A percentile compares a stretch with the other conserved stretches of the same genome.
Evolutionary conservation across 2,113 vertebrate genomes (phyloP).

Genomic region (Peucedramus taeniatus): DNA sequence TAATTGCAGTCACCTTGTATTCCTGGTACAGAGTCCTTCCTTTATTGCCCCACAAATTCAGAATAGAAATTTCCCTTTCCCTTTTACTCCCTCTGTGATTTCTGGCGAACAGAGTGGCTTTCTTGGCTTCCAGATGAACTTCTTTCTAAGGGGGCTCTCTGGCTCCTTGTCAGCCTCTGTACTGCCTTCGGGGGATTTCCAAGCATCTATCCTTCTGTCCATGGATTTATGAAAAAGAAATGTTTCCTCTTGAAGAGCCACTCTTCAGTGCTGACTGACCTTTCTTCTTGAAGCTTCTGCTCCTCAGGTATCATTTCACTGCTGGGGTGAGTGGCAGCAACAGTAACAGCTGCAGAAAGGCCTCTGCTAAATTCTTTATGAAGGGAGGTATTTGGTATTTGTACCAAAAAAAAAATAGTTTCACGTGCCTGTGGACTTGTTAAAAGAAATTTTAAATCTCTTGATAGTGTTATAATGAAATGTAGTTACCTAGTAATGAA

Average conservation of each 20-base stretch:
- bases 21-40: slow-evolving; percentile 22
- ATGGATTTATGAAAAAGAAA: not conserved
- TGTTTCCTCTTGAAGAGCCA: not conserved
- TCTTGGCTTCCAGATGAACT: not conserved
- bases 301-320: not conserved
- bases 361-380: not conserved
- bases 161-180: not conserved
- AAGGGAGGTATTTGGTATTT: not conserved
- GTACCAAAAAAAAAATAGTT: not conserved
- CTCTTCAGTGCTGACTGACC: not conserved
- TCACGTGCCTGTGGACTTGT: not conserved
- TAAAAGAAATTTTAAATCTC: not conserved
- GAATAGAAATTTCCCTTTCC: not conserved
- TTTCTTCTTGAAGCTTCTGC: not conserved
- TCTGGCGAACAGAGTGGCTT: not conserved
- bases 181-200: not conserved
- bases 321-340: not conserved
- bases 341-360: not conserved
- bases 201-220: not conserved
- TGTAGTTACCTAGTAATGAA: not conserved
- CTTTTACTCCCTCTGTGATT: not conserved
- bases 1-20: not conserved
- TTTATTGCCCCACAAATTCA: not conserved
- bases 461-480: not conserved
- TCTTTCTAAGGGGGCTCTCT: not conserved